Evolutionary conservation across 2,113 vertebrate species (phyloP).

Genomic region (Centropus bengalensis): DNA sequence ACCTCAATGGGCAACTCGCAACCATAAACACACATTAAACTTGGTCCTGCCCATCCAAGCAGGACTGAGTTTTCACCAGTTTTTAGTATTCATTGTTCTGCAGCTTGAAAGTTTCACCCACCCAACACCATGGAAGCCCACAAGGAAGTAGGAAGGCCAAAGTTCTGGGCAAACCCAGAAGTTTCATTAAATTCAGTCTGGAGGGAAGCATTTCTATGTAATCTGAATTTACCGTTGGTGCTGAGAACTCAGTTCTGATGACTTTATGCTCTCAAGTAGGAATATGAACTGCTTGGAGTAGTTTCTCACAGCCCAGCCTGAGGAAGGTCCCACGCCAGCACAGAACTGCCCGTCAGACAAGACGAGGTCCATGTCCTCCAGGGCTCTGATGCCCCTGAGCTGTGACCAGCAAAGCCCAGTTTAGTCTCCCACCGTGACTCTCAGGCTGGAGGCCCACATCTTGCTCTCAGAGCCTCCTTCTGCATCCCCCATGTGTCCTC

Average conservation of each 20-base stretch:
- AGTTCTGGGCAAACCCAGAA: neutral
- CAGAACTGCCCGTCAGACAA: neutral
- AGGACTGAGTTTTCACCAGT: neutral
- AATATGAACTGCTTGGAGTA: neutral
- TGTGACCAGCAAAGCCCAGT: neutral
- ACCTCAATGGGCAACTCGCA: neutral
- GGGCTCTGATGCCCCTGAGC: neutral
- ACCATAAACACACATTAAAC: neutral
- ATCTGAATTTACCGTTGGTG: neutral
- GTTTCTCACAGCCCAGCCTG: neutral
- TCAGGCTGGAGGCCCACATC: no score
- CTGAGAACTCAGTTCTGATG: neutral
- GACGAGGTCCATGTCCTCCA: neutral
- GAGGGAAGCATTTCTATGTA: neutral
- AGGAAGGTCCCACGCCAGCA: neutral
- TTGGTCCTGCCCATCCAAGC: neutral
- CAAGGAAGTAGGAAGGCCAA: neutral
- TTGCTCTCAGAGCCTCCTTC: neutral
- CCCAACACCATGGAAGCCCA: neutral
- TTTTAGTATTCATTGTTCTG: neutral
- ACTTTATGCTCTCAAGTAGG: neutral
- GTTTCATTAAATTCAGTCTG: fast-evolving
- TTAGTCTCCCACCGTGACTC: neutral
- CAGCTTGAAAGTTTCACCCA: neutral
- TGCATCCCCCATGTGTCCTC: neutral